Conservation (phyloP, 2,797 vertebrate species). For the Oryzias dopingdopingensis region DNA sequence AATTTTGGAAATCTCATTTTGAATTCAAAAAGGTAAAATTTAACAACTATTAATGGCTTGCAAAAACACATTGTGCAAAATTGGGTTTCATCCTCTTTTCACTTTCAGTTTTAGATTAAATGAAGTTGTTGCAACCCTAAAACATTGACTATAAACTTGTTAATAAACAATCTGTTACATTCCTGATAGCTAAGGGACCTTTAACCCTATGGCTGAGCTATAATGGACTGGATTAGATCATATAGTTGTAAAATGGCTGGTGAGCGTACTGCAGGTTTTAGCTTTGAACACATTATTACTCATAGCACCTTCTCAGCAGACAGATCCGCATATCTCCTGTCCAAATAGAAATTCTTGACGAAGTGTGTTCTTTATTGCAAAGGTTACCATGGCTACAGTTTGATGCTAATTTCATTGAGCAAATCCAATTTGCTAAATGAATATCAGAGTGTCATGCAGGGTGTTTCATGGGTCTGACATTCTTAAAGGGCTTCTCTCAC, state of each 20-base stretch:
- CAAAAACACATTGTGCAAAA: too few species aligned
- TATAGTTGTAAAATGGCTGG: constrained; percentile 37
- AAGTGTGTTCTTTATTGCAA: constrained; percentile 34
- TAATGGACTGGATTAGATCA: too few species aligned
- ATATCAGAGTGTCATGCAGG: constrained; percentile 29
- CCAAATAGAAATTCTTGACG: constrained; percentile 47
- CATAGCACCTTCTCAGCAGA: constrained; percentile 24
- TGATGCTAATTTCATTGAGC: constrained; percentile 61
- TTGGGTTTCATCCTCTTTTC: background rate
- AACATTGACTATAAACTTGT: too few species aligned
- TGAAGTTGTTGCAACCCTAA: too few species aligned
- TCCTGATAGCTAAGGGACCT: too few species aligned
- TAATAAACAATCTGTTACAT: too few species aligned
- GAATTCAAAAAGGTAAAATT: too few species aligned
- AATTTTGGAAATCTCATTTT: too few species aligned
- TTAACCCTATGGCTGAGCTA: too few species aligned
- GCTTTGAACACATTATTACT: constrained; percentile 33
- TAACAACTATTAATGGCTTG: too few species aligned
- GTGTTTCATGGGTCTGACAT: constrained; percentile 6
- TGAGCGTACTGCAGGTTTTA: constrained; percentile 20
- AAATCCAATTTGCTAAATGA: constrained; percentile 40
- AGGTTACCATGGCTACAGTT: constrained; percentile 57
- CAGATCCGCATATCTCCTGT: constrained; percentile 37
- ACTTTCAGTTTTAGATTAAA: background rate
- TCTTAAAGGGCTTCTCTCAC: constrained; percentile 15